Percentiles rank a stretch among this genome's conserved stretches.
Conservation (phyloP, 2,888 invertebrate genomes). For the Drosophila macrothrix region DNA sequence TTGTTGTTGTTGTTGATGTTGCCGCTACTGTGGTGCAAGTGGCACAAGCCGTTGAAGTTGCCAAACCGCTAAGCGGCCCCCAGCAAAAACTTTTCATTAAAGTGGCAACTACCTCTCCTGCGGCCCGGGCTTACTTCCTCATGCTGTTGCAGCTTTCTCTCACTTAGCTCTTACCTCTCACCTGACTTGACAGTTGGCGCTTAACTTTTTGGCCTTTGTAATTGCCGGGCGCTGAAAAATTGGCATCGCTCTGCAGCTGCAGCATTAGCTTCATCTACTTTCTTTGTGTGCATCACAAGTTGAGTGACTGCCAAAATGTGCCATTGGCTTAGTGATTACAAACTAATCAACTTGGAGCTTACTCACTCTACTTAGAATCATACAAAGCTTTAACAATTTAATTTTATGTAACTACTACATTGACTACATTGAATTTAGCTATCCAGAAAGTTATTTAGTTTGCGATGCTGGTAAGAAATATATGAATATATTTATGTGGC, state of each 20-base stretch:
- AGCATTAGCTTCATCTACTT: slow-evolving; percentile 22
- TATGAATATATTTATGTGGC: background rate
- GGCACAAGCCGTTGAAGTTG: slow-evolving; percentile 53
- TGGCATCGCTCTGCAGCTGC: slow-evolving; percentile 35
- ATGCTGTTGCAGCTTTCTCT: slow-evolving; percentile 1
- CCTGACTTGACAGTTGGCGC: slow-evolving; percentile 57
- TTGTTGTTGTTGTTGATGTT: slow-evolving; percentile 5
- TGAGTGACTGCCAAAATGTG: slow-evolving; percentile 30
- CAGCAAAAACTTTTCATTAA: slow-evolving; percentile 75
- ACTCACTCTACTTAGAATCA: background rate
- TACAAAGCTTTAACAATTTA: background rate
- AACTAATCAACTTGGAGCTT: slow-evolving; percentile 23
- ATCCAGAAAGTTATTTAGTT: background rate
- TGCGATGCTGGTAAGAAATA: background rate
- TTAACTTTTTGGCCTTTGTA: slow-evolving; percentile 72
- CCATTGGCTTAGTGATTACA: slow-evolving; percentile 21
- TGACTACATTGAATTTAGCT: background rate
- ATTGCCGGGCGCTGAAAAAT: slow-evolving; percentile 65
- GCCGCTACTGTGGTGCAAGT: slow-evolving; percentile 23
- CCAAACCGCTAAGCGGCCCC: slow-evolving; percentile 72
- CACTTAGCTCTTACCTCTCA: slow-evolving; percentile 31
- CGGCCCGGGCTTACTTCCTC: background rate
- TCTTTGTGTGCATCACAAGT: slow-evolving; percentile 7
- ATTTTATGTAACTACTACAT: background rate
- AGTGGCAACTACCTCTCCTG: slow-evolving; percentile 50